Conservation (phyloP, 1,140 invertebrate species). For the Dreissena rostriformis region DNA sequence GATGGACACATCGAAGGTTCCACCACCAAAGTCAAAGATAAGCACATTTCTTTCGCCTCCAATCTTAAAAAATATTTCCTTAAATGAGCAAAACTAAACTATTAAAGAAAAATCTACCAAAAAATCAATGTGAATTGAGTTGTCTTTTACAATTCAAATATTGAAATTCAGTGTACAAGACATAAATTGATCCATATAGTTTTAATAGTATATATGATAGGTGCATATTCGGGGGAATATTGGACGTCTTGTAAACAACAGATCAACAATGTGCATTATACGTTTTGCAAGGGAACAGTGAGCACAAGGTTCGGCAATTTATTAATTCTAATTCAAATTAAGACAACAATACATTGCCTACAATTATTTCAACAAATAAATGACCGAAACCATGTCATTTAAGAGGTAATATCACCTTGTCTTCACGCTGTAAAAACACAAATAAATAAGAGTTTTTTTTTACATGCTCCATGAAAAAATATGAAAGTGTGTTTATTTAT, state of each 20-base stretch:
- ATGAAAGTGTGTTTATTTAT: background rate
- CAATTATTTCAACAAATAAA: too few relatives aligned
- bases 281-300: too few relatives aligned
- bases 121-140: background rate
- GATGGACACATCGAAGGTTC: constrained; percentile 75
- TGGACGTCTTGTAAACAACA: too few relatives aligned
- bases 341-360: too few relatives aligned
- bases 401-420: too few relatives aligned
- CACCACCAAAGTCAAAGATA: constrained; percentile 61
- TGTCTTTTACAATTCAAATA: background rate
- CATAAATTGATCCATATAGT: background rate
- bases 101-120: background rate
- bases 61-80: constrained; percentile 67
- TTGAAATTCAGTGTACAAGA: background rate
- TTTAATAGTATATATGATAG: background rate
- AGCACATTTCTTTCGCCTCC: constrained; percentile 82
- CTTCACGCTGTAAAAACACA: background rate
- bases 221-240: too few relatives aligned
- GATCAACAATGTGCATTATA: too few relatives aligned
- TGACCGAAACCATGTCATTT: too few relatives aligned
- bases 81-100: background rate
- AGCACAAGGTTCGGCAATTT: too few relatives aligned
- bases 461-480: background rate
- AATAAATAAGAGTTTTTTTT: background rate
- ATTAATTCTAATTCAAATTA: too few relatives aligned